A percentile compares a stretch with the other conserved stretches of the same genome.
phyloP scores from a whole-genome alignment of 2,113 vertebrate species.

The Chloropsis cyanopogon region DNA sequence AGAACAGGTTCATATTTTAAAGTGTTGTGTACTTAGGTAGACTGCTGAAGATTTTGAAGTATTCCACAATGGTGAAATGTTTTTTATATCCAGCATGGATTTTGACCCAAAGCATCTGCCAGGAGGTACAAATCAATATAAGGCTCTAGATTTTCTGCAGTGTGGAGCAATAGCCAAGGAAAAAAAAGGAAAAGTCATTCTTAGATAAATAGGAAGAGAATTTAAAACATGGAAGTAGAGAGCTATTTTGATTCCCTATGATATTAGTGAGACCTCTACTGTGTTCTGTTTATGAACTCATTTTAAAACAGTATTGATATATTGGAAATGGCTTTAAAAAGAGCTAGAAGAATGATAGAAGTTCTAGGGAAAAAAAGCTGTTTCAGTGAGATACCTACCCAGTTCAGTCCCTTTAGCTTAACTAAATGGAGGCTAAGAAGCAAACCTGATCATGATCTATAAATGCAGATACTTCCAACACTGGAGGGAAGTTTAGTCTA shows the following conservation, averaged over 20 bases:
- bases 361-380: neutral
- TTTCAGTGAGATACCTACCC: neutral
- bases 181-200: neutral
- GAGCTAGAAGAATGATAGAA: neutral
- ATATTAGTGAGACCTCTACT: neutral
- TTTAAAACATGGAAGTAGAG: neutral
- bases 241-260: neutral
- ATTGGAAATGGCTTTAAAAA: neutral
- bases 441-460: neutral
- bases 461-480: neutral
- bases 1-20: constrained; percentile 12
- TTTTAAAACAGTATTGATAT: neutral
- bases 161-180: neutral
- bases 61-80: neutral
- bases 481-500: neutral
- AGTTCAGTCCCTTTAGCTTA: neutral
- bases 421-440: neutral
- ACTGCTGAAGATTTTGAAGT: neutral
- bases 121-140: neutral
- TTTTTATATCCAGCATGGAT: neutral
- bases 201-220: neutral
- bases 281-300: neutral
- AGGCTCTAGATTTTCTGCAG: neutral
- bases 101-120: neutral
- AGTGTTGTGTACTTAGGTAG: neutral